These are phyloP conservation scores for Heliconius hewitsoni DNA, from an alignment of 1,140 invertebrate genomes.

Conservation along the genomic window DNA sequence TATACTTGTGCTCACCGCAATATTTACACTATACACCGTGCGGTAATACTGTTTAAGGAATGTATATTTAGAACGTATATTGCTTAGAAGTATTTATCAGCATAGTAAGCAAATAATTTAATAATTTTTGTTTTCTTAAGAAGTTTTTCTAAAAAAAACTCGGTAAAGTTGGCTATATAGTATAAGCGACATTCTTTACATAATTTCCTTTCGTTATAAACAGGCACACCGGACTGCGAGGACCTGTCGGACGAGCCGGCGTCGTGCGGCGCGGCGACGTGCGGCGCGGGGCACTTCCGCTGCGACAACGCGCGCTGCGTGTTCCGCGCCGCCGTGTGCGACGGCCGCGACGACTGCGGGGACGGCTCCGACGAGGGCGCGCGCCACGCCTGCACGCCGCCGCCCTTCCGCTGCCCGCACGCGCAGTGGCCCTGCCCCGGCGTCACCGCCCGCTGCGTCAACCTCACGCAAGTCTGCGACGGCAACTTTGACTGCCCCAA, in stretches of 20 bases:
- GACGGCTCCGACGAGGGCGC: slow-evolving; percentile 95
- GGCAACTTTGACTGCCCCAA: slow-evolving; percentile 93
- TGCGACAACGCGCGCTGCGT: slow-evolving; percentile 95
- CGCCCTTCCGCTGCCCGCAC: slow-evolving; percentile 84
- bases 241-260: slow-evolving; percentile 95
- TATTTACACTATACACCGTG: too few species aligned
- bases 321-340: slow-evolving; percentile 96
- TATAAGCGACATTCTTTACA: too few species aligned
- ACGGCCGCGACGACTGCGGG: slow-evolving; percentile 97
- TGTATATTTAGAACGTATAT: too few species aligned
- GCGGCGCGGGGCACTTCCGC: slow-evolving; percentile 90
- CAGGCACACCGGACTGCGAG: slow-evolving; percentile 91
- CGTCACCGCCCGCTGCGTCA: slow-evolving; percentile 88
- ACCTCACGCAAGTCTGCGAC: slow-evolving; percentile 92
- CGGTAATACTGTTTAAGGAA: too few species aligned
- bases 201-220: too few species aligned
- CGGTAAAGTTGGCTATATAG: too few species aligned
- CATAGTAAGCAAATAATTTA: too few species aligned
- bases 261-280: slow-evolving; percentile 89
- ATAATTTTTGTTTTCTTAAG: too few species aligned
- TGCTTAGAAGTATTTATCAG: too few species aligned
- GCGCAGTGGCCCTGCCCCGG: slow-evolving; percentile 93
- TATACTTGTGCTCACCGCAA: too few species aligned
- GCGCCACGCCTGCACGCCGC: slow-evolving; percentile 88
- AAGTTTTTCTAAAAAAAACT: too few species aligned